A percentile compares a stretch with the other conserved stretches of the same genome.
phyloP scores from a whole-genome alignment of 2,113 vertebrate genomes.

The Ageneiosus marmoratus region DNA sequence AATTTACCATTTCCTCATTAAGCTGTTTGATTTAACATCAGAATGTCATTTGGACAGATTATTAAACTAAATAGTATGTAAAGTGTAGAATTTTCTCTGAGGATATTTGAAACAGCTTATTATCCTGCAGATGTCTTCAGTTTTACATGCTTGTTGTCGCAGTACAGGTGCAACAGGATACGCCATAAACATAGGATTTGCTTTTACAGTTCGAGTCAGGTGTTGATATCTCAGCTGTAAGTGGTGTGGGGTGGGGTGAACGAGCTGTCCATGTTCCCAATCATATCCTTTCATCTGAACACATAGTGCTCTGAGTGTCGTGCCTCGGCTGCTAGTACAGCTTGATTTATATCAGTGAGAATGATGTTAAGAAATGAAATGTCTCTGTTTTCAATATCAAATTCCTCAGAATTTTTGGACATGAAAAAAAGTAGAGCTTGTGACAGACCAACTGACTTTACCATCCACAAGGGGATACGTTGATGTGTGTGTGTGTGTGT shows the following conservation, averaged over 20 bases:
- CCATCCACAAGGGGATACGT: neutral
- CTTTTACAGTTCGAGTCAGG: neutral
- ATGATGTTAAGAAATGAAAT: neutral
- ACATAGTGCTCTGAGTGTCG: neutral
- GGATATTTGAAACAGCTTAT: neutral
- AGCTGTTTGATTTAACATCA: neutral
- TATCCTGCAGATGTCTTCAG: neutral
- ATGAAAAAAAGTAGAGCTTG: neutral
- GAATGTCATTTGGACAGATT: neutral
- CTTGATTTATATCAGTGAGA: neutral
- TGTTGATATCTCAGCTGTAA: neutral
- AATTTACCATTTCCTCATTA: neutral
- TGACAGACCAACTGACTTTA: neutral
- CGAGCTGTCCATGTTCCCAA: neutral
- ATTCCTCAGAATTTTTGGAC: neutral
- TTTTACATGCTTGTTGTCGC: neutral
- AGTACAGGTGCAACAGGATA: neutral
- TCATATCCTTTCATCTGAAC: neutral
- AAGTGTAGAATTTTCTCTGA: neutral
- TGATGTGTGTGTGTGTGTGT: neutral
- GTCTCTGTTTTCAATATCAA: neutral
- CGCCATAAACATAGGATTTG: neutral
- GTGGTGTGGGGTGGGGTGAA: neutral
- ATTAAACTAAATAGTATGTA: neutral
- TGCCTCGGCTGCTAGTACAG: neutral